Conservation (phyloP, 2,113 vertebrate genomes). For the Stercorarius parasiticus region DNA sequence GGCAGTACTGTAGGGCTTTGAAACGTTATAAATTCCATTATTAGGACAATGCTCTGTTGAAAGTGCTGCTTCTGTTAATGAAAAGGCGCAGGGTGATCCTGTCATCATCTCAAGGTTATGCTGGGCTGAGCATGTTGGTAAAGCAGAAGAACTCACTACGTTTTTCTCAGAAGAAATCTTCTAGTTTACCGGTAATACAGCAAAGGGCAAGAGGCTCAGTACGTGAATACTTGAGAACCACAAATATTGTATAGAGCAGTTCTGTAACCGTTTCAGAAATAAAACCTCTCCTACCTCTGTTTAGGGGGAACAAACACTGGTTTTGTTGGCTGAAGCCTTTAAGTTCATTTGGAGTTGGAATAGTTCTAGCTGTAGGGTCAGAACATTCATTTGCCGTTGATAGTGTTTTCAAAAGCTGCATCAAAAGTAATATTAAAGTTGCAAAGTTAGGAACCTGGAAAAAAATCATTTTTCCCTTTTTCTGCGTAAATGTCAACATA, state of each 20-base stretch:
- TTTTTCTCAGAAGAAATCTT: not conserved
- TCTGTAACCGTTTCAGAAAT: not conserved
- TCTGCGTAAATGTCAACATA: not conserved
- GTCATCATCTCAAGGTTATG: not conserved
- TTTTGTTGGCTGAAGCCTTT: not conserved
- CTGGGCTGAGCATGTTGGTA: not conserved
- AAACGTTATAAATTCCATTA: not conserved
- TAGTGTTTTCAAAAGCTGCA: accelerated
- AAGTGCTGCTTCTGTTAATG: not conserved
- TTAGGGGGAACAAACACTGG: not conserved
- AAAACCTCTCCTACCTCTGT: accelerated
- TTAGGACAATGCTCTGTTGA: not conserved
- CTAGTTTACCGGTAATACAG: not conserved
- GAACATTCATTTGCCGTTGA: accelerated
- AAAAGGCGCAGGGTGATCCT: not conserved
- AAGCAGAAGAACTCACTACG: not conserved
- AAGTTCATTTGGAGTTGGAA: not conserved
- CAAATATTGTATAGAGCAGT: not conserved
- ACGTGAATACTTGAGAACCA: not conserved
- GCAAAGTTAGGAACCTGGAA: not conserved
- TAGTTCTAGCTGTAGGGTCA: not conserved
- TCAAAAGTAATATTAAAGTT: not conserved
- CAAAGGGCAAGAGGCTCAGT: not conserved
- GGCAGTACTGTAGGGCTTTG: not conserved
- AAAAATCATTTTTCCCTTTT: not conserved